Evolutionary conservation across 2,797 vertebrate species (phyloP).

Genomic region (Acropternis orthonyx): DNA sequence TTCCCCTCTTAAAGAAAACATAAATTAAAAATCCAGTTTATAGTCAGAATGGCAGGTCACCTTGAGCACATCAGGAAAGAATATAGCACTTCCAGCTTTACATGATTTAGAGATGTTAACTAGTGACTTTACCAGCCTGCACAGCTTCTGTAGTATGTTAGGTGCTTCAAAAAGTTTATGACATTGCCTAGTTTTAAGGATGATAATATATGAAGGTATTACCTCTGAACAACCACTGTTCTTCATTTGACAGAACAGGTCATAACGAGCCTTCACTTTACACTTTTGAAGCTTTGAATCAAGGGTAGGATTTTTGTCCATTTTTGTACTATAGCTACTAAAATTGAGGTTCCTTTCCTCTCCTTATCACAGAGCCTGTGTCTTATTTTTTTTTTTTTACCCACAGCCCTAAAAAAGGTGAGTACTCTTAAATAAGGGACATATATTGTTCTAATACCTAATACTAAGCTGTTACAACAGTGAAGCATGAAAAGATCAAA

Average conservation of each 20-base stretch:
- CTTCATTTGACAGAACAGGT: constrained; percentile 44
- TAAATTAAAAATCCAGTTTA: background rate
- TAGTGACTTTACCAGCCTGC: constrained; percentile 1
- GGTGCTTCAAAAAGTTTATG: constrained; percentile 45
- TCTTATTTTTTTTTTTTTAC: background rate
- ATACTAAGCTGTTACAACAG: background rate
- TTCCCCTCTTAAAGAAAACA: background rate
- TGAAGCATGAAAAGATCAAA: background rate
- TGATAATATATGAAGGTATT: constrained; percentile 39
- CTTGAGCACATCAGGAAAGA: constrained; percentile 10
- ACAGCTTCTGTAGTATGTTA: background rate
- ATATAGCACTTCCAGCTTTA: background rate
- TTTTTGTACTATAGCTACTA: background rate
- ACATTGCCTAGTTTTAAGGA: constrained; percentile 32
- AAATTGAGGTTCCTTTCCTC: background rate
- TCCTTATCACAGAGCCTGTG: background rate
- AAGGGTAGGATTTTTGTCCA: background rate
- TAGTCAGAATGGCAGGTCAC: constrained; percentile 1
- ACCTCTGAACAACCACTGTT: constrained; percentile 5
- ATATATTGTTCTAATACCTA: background rate
- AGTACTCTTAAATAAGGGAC: background rate
- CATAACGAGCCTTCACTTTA: constrained; percentile 23
- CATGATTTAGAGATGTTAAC: constrained; percentile 32
- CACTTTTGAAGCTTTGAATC: constrained; percentile 32
- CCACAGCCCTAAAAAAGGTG: background rate